Conservation (phyloP, 2,113 vertebrate genomes). For the Calidris pygmaea region DNA sequence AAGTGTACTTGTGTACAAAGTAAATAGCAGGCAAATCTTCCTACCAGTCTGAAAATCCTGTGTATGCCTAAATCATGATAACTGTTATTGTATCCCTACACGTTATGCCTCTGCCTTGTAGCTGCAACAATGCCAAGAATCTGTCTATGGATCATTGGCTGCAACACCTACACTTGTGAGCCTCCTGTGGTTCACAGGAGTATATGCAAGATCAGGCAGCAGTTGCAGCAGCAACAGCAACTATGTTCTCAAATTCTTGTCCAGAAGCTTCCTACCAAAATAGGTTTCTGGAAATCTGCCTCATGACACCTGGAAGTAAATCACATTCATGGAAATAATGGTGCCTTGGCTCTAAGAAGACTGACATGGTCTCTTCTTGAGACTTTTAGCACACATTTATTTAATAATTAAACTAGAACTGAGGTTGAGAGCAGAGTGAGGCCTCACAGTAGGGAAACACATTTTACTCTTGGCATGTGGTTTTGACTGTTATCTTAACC, state of each 20-base stretch:
- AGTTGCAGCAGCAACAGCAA: background rate
- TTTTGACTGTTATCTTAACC: background rate
- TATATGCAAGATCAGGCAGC: background rate
- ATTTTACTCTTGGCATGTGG: background rate
- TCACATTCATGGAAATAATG: background rate
- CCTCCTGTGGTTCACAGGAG: background rate
- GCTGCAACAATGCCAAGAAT: background rate
- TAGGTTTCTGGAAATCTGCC: background rate
- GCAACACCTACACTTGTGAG: background rate
- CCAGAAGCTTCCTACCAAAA: background rate
- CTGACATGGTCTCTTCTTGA: background rate
- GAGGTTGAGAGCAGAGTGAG: background rate
- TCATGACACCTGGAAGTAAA: background rate
- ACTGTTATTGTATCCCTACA: background rate
- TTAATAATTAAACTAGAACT: background rate
- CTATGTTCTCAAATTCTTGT: slow-evolving; percentile 6
- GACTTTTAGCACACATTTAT: background rate
- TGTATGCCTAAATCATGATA: background rate
- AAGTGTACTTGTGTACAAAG: background rate
- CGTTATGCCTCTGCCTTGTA: background rate
- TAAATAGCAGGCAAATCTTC: background rate
- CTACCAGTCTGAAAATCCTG: background rate
- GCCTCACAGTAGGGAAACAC: background rate
- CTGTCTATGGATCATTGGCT: background rate
- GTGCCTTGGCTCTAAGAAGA: background rate